Base-by-base conservation (phyloP, 1,140 invertebrate genomes). In the Apocrypta bakeri region DNA sequence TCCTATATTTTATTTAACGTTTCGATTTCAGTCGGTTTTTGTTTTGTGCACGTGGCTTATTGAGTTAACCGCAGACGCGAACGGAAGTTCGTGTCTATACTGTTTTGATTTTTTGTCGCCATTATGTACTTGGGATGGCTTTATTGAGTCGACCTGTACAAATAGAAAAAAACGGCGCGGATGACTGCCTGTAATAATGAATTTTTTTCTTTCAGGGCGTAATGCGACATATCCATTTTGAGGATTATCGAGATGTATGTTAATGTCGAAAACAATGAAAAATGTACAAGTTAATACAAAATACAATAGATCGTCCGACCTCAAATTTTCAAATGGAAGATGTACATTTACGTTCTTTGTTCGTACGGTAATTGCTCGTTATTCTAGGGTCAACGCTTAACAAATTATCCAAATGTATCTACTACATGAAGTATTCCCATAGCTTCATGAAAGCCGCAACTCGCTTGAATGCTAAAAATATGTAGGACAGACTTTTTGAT, bases 21-120 rank as follows among this genome's bases (percentile, higher is more conserved):
- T 68, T 64, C 56, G n/a, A 76, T 76, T 76, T 76, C n/a, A 33
- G n/a, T n/a, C 27, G 21, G 61, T 11, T 64, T 21, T 64, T n/a
- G n/a, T n/a, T n/a, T n/a, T n/a, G 17, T 33, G 21, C 69, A 21
- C 11, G n/a, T 27, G 48, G 68, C 31, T 80, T 73, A 80, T 72
- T 80, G 31, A 63, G 68, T 72, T 27, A 40, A 21, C 42, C n/a
- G 1, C 68, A 61, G 25, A 72, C 21, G 0, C 69, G 68, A 64
- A 29, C 29, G 11, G n/a, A n/a, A n/a, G n/a, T 71, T 27, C 76
- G 25, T 61, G 3, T 61, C 56, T 2, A 61, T n/a, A 9, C 25
- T 21, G 3, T 11, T 24, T 64, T 17, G 61, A 9, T 24, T 64
- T 64, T 25, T 64, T 64, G n/a, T 64, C 61, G 25, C 61, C 61